Percentiles rank a stretch among this genome's conserved stretches.
Conservation (phyloP, 2,113 vertebrate species). For the Monopterus albus region DNA sequence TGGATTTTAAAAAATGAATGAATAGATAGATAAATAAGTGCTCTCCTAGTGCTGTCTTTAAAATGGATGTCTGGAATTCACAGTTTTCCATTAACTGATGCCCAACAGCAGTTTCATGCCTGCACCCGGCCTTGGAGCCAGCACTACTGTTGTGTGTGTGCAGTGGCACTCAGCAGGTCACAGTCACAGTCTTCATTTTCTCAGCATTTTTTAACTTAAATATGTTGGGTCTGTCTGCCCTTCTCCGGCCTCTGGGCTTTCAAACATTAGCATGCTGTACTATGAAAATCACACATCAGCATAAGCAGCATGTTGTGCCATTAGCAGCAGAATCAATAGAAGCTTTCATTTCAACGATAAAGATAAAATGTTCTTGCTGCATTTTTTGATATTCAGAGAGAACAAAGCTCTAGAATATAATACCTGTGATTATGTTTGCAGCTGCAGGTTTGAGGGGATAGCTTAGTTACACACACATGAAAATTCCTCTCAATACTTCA, state of each 20-base stretch:
- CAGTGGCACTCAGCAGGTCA: constrained; percentile 57
- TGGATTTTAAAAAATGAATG: constrained; percentile 82
- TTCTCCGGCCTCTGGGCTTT: constrained; percentile 26
- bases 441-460: constrained; percentile 43
- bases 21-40: constrained; percentile 83
- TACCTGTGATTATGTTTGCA: constrained; percentile 67
- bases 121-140: constrained; percentile 58
- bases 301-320: constrained; percentile 60
- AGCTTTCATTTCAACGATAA: constrained; percentile 61
- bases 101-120: constrained; percentile 75
- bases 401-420: constrained; percentile 47
- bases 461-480: constrained; percentile 11
- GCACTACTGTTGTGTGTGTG: constrained; percentile 31
- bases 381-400: constrained; percentile 45
- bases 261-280: constrained; percentile 53
- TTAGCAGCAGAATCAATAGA: constrained; percentile 63
- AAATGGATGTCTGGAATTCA: constrained; percentile 81
- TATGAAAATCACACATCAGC: constrained; percentile 65
- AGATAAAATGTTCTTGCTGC: constrained; percentile 47
- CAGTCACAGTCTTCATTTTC: constrained; percentile 59
- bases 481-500: no score
- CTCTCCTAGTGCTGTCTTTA: constrained; percentile 80
- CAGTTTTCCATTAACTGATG: constrained; percentile 84
- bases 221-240: constrained; percentile 57
- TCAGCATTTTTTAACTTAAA: constrained; percentile 62